Evolutionary conservation across 2,888 invertebrate genomes (phyloP).

Genomic region (Nomada goodeniana): DNA sequence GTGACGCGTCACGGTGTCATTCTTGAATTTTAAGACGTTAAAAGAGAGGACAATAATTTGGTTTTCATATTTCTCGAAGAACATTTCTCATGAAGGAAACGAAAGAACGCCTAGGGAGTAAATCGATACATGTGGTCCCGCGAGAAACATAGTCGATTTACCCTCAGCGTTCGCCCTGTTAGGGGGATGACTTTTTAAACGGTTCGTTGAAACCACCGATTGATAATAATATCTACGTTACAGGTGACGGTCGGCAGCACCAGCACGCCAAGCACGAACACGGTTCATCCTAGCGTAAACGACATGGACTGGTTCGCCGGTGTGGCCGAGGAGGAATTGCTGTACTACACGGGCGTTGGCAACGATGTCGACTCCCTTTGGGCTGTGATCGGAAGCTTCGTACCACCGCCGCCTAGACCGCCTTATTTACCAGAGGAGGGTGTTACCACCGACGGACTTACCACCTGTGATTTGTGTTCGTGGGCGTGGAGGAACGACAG

Average conservation of each 20-base stretch:
- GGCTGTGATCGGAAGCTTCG: constrained; percentile 85
- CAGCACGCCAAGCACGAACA: constrained; percentile 70
- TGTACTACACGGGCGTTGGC: constrained; percentile 81
- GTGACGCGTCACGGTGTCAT: too few relatives aligned
- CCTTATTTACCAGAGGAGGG: constrained; percentile 87
- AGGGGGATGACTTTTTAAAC: neutral
- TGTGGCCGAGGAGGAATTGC: constrained; percentile 82
- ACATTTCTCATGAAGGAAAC: too few relatives aligned
- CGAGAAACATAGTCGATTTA: neutral
- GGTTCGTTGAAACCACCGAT: neutral
- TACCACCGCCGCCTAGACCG: constrained; percentile 89
- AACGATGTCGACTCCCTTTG: constrained; percentile 82
- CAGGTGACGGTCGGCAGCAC: constrained; percentile 66
- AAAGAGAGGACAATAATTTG: too few relatives aligned
- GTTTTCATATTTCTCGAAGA: too few relatives aligned
- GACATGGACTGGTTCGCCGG: constrained; percentile 83
- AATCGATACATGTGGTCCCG: too few relatives aligned
- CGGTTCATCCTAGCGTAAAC: constrained; percentile 78
- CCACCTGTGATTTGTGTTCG: constrained; percentile 90
- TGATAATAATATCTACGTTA: constrained; percentile 18
- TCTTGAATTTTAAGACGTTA: too few relatives aligned
- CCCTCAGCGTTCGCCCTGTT: too few relatives aligned
- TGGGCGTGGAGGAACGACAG: constrained; percentile 88
- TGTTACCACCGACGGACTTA: constrained; percentile 88
- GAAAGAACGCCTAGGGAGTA: too few relatives aligned